Evolutionary conservation across 35 echinoderm and acorn worm species (phyloP).

Genomic region (Acanthaster planci): DNA sequence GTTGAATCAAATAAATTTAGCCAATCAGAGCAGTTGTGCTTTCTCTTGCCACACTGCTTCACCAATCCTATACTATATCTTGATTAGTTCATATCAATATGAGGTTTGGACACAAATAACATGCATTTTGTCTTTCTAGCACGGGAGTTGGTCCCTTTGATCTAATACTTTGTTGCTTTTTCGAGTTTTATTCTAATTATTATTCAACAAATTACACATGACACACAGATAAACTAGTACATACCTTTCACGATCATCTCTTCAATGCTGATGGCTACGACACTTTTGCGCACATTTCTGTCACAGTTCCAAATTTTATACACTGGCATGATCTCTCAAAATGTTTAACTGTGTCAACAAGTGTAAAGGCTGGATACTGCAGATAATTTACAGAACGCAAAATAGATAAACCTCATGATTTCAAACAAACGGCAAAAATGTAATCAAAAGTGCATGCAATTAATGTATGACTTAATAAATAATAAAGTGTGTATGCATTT

Average conservation of each 20-base stretch:
- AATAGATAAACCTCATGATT: neutral
- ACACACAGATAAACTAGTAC: neutral
- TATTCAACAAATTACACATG: neutral
- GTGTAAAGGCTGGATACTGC: neutral
- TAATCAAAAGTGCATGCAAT: neutral
- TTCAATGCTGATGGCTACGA: neutral
- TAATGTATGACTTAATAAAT: neutral
- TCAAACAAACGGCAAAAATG: neutral
- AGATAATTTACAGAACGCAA: neutral
- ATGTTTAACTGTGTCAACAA: neutral
- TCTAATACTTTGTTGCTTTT: too few relatives aligned
- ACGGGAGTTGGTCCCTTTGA: too few relatives aligned
- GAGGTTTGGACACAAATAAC: too few relatives aligned
- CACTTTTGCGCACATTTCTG: neutral
- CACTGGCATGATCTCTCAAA: neutral
- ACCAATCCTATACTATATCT: too few relatives aligned
- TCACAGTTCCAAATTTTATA: constrained; percentile 8
- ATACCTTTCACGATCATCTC: neutral
- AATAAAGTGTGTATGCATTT: too few relatives aligned
- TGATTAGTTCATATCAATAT: too few relatives aligned
- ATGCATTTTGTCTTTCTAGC: too few relatives aligned
- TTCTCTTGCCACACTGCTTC: too few relatives aligned
- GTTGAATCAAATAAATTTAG: too few relatives aligned
- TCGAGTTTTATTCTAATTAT: too few relatives aligned
- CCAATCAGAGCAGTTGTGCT: too few relatives aligned